Evolutionary conservation across 2,113 vertebrate genomes (phyloP), one percentile per base, ranked within the genome.

Genomic region (Nannospalax galili): DNA sequence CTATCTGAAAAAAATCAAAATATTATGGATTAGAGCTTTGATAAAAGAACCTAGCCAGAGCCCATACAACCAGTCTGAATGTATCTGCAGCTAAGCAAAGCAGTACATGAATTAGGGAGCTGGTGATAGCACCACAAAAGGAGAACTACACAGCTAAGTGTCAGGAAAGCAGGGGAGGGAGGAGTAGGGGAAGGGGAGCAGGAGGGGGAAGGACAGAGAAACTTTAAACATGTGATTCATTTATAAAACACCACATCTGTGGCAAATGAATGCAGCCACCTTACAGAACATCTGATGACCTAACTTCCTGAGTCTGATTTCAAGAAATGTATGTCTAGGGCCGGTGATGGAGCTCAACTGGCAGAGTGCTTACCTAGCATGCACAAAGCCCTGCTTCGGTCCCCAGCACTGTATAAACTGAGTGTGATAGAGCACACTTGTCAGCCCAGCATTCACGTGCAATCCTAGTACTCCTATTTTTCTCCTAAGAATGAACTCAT

Each of bases 1-100:
- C 42, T 82, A 84, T 69, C 7, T 74, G 56, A 94, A 69, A 95
- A 82, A 58, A n/a, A n/a, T 4, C 62, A 80, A 87, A 97, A 69
- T 26, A 75, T 42, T 37, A 93, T 15, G 3, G 15, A 75, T 75
- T 72, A 88, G 45, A 84, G 65, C 10, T 87, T 0, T 80, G 60
- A 16, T 45, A 91, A 92, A 1, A 90, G 37, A 75, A 60, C 10
- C 12, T 40, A 75, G 60, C 90, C 75, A 17, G 65, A 87, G 35
- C 88, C 7, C 14, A 84, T 2, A 1, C 40, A 32, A 88, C 48
- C 45, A 89, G 35, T 70, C 20, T 65, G 28, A 85, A 70, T 48
- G 35, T n/a, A 88, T 30, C 88, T 67, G 72, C 0, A 48, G 14
- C 48, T 94, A 62, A 81, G 80, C 45, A 85, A 65, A 78, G 19